Evolutionary conservation across 2,113 vertebrate species (phyloP), one percentile per base, ranked within the genome.

Genomic region (Madoqua kirkii): DNA sequence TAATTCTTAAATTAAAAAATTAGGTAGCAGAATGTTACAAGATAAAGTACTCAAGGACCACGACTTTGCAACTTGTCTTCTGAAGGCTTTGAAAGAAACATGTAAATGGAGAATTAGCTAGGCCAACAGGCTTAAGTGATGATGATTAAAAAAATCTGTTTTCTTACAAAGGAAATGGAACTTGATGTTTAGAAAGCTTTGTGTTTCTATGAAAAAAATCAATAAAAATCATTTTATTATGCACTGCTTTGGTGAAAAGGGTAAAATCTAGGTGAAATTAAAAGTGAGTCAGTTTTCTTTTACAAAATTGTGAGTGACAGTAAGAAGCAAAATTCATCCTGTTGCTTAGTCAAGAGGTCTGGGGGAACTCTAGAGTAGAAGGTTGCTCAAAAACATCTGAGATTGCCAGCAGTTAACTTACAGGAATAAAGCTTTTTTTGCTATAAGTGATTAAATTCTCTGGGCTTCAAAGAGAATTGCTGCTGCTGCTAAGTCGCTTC

Each of bases 251-350:
- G 76, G 67, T 93, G 64, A 0, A 74, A 83, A 21, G 23, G 55
- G 31, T 86, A 5, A 0, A 76, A 54, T 67, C 40, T 40, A 23
- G 15, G 21, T 85, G 33, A 90, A 3, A 17, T 76, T 14, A 1
- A 92, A 92, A 64, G n/a, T 98, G 93, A 96, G 94, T 59, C 83
- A 13, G 3, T 97, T 92, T 89, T 97, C 67, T 97, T 96, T 91
- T 81, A 87, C 8, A 64, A 81, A 90, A 82, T 25, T 52, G 43
- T 76, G 11, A 33, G 92, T 54, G 71, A 55, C n/a, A 59, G 14
- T 67, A 87, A 83, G 33, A 81, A 85, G 59, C 31, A 95, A 92
- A 97, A 36, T 89, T 83, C 54, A 87, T 60, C 64, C 83, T 50
- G 3, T 36, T 86, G 87, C 97, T 98, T 81, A 97, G 17, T 91